These are phyloP conservation scores for Drosophila fuyamai DNA, from an alignment of 1,140 invertebrate species.

Conservation along the genomic window DNA sequence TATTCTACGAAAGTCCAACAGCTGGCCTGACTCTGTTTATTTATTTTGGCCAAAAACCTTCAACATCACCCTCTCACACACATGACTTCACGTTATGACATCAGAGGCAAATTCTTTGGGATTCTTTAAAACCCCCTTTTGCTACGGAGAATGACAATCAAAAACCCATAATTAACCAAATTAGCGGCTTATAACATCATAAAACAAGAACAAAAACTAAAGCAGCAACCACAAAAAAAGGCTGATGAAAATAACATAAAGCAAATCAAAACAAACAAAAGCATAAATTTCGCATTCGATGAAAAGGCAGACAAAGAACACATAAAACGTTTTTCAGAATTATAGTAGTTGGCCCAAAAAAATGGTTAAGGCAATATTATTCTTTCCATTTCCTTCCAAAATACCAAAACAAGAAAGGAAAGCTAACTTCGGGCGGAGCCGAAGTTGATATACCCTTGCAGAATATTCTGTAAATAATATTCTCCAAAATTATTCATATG, in stretches of 20 bases:
- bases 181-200: conserved; percentile 58
- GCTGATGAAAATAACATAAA: conserved; percentile 30
- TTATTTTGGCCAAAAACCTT: conserved; percentile 4
- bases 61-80: not conserved
- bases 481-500: too few species aligned
- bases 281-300: conserved; percentile 56
- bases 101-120: conserved; percentile 50
- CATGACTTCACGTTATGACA: conserved; percentile 62
- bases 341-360: too few species aligned
- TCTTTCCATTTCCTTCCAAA: too few species aligned
- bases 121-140: conserved; percentile 30
- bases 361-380: not conserved
- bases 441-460: too few species aligned
- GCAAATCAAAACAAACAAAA: conserved; percentile 35
- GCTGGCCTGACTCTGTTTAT: not conserved
- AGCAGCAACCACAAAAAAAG: conserved; percentile 26
- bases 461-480: too few species aligned
- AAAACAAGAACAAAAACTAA: conserved; percentile 36
- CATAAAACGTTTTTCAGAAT: not conserved
- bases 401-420: too few species aligned
- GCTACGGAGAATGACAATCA: conserved; percentile 63
- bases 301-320: conserved; percentile 50
- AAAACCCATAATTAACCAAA: conserved; percentile 74
- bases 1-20: not conserved
- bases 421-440: too few species aligned